Conservation (phyloP, 2,113 vertebrate species). For the Ellobius talpinus region DNA sequence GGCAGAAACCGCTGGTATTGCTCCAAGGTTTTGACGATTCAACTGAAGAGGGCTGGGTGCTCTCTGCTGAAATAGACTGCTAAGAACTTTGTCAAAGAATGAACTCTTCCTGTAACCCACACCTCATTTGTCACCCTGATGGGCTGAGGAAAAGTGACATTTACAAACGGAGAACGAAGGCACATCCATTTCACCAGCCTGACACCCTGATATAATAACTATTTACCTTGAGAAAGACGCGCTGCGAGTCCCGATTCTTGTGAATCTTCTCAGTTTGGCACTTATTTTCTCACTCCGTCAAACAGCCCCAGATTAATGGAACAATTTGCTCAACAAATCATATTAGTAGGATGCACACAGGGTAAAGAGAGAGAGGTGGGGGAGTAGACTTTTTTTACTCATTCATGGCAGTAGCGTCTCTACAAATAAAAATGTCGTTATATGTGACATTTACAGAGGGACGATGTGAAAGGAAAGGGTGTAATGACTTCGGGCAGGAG, state of each 20-base stretch:
- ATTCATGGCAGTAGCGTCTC: slow-evolving; percentile 92
- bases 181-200: slow-evolving; percentile 93
- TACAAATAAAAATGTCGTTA: slow-evolving; percentile 97
- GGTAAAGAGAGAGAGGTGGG: slow-evolving; percentile 91
- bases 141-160: slow-evolving; percentile 98
- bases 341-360: slow-evolving; percentile 93
- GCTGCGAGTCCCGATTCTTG: slow-evolving; percentile 92
- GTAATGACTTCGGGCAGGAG: slow-evolving; percentile 93
- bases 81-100: slow-evolving; percentile 92
- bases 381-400: slow-evolving; percentile 89
- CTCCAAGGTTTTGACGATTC: slow-evolving; percentile 2
- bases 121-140: slow-evolving; percentile 97
- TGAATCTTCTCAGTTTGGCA: slow-evolving; percentile 91
- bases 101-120: slow-evolving; percentile 92
- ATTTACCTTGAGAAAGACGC: slow-evolving; percentile 97
- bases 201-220: slow-evolving; percentile 98
- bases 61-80: slow-evolving; percentile 87
- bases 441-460: slow-evolving; percentile 96
- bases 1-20: slow-evolving; percentile 43
- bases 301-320: slow-evolving; percentile 95
- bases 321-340: slow-evolving; percentile 97
- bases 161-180: slow-evolving; percentile 96
- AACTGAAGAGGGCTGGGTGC: slow-evolving; percentile 64
- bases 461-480: slow-evolving; percentile 89
- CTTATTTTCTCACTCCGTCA: slow-evolving; percentile 94